Conservation (phyloP, 2,797 vertebrate genomes). For the Lacerta bilineata region DNA sequence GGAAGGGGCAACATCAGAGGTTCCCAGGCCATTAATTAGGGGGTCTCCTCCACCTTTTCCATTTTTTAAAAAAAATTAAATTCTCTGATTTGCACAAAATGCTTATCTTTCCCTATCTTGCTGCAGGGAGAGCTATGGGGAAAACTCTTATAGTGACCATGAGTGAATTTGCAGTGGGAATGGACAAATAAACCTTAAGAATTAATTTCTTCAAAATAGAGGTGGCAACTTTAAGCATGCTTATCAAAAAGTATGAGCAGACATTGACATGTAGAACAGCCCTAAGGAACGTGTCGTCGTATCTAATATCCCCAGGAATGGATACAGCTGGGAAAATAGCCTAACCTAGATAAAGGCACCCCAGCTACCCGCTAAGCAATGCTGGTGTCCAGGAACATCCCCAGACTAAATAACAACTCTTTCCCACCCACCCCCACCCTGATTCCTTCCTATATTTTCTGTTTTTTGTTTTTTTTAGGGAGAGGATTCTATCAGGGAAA, state of each 20-base stretch:
- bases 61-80: background rate
- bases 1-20: background rate
- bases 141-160: background rate
- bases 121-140: background rate
- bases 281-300: too few species aligned
- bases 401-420: too few species aligned
- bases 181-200: background rate
- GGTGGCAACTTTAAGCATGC: too few species aligned
- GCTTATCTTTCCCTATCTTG: background rate
- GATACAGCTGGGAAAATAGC: too few species aligned
- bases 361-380: too few species aligned
- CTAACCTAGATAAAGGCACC: too few species aligned
- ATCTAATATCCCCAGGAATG: too few species aligned
- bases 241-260: too few species aligned
- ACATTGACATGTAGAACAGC: too few species aligned
- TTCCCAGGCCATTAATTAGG: background rate
- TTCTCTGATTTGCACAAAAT: background rate
- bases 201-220: too few species aligned
- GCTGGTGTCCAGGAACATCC: too few species aligned
- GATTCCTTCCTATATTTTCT: background rate
- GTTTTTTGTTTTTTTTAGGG: constrained; percentile 75
- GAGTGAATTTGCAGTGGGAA: background rate
- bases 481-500: constrained; percentile 89
- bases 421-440: background rate
- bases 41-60: too few species aligned